A percentile compares a stretch with the other conserved stretches of the same genome.
phyloP scores from a whole-genome alignment of 2,113 vertebrate genomes.

The Channa argus region DNA sequence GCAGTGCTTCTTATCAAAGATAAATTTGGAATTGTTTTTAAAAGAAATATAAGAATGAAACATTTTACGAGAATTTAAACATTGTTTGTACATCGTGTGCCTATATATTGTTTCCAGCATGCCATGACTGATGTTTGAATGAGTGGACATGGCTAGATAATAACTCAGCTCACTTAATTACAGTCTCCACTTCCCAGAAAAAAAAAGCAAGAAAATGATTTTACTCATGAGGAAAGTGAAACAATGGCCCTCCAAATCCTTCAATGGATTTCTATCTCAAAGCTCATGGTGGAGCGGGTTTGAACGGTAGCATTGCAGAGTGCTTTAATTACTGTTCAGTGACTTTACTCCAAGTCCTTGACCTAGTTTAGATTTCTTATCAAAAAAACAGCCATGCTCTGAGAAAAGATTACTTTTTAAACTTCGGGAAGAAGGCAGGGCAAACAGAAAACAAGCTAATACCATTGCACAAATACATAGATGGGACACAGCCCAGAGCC shows the following conservation, averaged over 20 bases:
- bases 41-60: too few relatives aligned
- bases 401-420: slow-evolving; percentile 84
- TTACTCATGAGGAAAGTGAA: slow-evolving; percentile 77
- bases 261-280: slow-evolving; percentile 82
- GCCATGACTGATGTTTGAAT: neutral
- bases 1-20: too few relatives aligned
- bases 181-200: slow-evolving; percentile 68
- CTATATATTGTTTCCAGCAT: neutral
- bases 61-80: too few relatives aligned
- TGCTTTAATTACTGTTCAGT: slow-evolving; percentile 81
- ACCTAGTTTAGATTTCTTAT: slow-evolving; percentile 86
- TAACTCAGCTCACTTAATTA: slow-evolving; percentile 80
- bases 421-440: slow-evolving; percentile 69
- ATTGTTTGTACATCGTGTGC: too few relatives aligned
- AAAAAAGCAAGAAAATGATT: slow-evolving; percentile 76
- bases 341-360: slow-evolving; percentile 83
- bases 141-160: slow-evolving; percentile 57
- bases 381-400: slow-evolving; percentile 75
- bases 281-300: slow-evolving; percentile 69
- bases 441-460: slow-evolving; percentile 76
- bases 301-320: slow-evolving; percentile 66
- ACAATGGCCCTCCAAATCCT: slow-evolving; percentile 83
- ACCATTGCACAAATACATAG: slow-evolving; percentile 75
- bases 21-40: too few relatives aligned
- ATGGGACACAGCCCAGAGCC: slow-evolving; percentile 82